These are phyloP conservation scores for Serinus canaria DNA, from an alignment of 2,113 vertebrate species.

Conservation along the genomic window DNA sequence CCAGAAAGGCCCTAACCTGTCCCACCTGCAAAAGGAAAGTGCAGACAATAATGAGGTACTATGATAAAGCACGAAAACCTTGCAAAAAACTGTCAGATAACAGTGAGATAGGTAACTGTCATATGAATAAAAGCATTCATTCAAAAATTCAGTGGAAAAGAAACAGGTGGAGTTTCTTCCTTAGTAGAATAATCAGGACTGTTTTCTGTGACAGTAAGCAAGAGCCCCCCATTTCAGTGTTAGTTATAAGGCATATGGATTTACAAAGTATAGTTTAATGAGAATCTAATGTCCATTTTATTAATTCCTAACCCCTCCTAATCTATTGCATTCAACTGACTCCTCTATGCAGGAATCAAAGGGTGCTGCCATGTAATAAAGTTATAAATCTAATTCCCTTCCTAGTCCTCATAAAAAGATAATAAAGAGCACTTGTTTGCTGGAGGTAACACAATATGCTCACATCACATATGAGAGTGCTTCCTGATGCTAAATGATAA, in stretches of 20 bases:
- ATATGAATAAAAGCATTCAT: background rate
- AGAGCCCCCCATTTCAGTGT: background rate
- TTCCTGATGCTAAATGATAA: slow-evolving; percentile 15
- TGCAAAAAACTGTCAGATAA: background rate
- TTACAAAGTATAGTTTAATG: background rate
- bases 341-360: background rate
- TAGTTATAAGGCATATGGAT: background rate
- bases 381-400: background rate
- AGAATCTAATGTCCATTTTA: background rate
- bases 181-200: background rate
- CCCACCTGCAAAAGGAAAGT: background rate
- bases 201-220: background rate
- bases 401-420: background rate
- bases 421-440: background rate
- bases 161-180: background rate
- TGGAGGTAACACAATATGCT: background rate
- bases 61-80: background rate
- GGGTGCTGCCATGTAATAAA: background rate
- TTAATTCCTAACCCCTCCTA: background rate
- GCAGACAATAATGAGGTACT: background rate
- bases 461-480: background rate
- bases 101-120: background rate
- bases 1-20: background rate
- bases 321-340: background rate
- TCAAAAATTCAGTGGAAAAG: background rate